phyloP scores from a whole-genome alignment of 2,797 vertebrate species.

The Mus caroli region DNA sequence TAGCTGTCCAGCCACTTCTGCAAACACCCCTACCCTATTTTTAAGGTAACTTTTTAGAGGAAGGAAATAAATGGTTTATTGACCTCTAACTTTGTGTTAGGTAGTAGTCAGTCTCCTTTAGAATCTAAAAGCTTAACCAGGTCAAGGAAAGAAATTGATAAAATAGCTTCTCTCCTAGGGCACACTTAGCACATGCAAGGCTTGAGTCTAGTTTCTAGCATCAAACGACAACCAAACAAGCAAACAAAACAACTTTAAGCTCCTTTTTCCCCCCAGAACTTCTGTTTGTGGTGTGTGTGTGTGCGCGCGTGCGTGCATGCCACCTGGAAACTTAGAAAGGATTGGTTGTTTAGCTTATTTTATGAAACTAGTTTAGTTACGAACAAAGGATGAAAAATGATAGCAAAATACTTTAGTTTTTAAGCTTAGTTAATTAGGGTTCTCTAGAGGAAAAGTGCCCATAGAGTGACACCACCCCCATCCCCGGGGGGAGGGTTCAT shows the following conservation, averaged over 20 bases:
- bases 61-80: constrained; percentile 7
- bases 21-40: background rate
- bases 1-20: background rate
- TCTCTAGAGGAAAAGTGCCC: background rate
- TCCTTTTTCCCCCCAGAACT: constrained; percentile 8
- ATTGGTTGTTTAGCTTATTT: background rate
- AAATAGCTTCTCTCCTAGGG: background rate
- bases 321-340: constrained; percentile 20
- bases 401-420: background rate
- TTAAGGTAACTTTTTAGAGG: background rate
- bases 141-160: background rate
- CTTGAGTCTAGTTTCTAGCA: background rate
- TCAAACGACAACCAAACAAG: background rate
- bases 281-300: background rate
- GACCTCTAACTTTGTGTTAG: background rate
- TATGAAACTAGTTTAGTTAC: constrained; percentile 34
- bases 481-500: background rate
- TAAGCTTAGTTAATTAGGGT: background rate
- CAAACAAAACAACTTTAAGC: background rate
- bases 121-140: background rate
- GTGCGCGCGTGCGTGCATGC: no score
- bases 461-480: background rate
- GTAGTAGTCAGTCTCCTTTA: background rate
- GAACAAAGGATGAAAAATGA: constrained; percentile 3
- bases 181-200: background rate